Evolutionary conservation across 2,113 vertebrate genomes (phyloP).

Genomic region (Coracopsis vasa): DNA sequence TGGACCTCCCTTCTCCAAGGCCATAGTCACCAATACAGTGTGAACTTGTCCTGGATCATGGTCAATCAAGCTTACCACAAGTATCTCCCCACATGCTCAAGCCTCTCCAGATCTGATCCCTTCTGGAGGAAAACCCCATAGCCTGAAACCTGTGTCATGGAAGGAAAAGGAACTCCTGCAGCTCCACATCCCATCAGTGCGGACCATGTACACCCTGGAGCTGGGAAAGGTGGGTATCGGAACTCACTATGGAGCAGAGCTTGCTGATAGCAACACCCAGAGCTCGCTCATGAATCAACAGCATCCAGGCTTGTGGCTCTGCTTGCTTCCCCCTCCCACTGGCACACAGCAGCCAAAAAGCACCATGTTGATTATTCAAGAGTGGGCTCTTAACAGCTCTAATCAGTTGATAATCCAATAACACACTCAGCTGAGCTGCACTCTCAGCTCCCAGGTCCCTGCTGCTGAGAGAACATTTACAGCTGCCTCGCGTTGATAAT

Average conservation of each 20-base stretch:
- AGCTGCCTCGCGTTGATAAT: not conserved
- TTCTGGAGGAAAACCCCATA: not conserved
- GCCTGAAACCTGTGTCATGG: not conserved
- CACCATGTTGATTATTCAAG: conserved; percentile 64
- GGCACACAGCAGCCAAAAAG: conserved; percentile 35
- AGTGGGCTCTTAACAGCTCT: conserved; percentile 63
- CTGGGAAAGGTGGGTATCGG: not conserved
- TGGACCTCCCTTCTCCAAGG: not conserved
- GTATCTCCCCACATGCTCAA: rapidly evolving
- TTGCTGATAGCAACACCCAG: not conserved
- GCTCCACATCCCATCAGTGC: not conserved
- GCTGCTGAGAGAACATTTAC: conserved; percentile 1
- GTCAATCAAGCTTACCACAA: not conserved
- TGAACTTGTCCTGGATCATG: rapidly evolving
- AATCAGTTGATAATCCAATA: conserved; percentile 72
- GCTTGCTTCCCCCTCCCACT: conserved; percentile 5
- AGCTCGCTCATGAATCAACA: rapidly evolving
- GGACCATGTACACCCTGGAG: not conserved
- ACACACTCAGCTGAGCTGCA: conserved; percentile 53
- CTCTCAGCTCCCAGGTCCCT: conserved; percentile 31
- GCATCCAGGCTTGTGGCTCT: not conserved
- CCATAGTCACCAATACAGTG: not conserved
- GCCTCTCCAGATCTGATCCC: not conserved
- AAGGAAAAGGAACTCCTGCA: not conserved
- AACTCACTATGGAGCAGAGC: rapidly evolving